A percentile compares a stretch with the other conserved stretches of the same genome.
These are phyloP conservation scores for Polylopha cassiicola DNA, from an alignment of 2,888 invertebrate genomes.

Conservation along the genomic window DNA sequence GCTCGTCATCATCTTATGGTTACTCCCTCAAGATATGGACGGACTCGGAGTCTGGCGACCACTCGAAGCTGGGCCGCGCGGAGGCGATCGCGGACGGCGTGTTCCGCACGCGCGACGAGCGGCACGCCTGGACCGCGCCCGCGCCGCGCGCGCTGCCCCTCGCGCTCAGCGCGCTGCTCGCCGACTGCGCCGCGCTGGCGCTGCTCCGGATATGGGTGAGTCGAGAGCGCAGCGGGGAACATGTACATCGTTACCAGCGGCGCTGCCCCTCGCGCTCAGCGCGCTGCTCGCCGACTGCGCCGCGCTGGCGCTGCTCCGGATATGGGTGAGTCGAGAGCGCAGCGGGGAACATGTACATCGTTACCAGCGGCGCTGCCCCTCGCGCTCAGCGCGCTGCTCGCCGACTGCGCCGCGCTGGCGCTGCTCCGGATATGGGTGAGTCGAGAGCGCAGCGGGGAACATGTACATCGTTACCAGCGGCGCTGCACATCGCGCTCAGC, in stretches of 20 bases:
- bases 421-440: conserved; percentile 84
- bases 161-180: conserved; percentile 78
- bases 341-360: no score
- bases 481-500: conserved; percentile 78
- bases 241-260: no score
- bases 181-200: conserved; percentile 73
- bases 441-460: no score
- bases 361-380: conserved; percentile 70
- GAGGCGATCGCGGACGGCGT: conserved; percentile 83
- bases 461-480: no score
- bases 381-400: conserved; percentile 78
- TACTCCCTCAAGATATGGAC: conserved; percentile 81
- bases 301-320: conserved; percentile 79
- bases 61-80: conserved; percentile 76
- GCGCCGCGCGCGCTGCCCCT: conserved; percentile 79
- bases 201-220: conserved; percentile 84
- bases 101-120: conserved; percentile 85
- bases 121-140: conserved; percentile 85
- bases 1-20: no score
- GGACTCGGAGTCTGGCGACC: conserved; percentile 75
- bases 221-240: no score
- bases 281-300: conserved; percentile 75
- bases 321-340: conserved; percentile 85
- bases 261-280: conserved; percentile 78
- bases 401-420: conserved; percentile 73